Evolutionary conservation across 2,888 invertebrate genomes (phyloP).

Genomic region (Ischnus inquisitorius): DNA sequence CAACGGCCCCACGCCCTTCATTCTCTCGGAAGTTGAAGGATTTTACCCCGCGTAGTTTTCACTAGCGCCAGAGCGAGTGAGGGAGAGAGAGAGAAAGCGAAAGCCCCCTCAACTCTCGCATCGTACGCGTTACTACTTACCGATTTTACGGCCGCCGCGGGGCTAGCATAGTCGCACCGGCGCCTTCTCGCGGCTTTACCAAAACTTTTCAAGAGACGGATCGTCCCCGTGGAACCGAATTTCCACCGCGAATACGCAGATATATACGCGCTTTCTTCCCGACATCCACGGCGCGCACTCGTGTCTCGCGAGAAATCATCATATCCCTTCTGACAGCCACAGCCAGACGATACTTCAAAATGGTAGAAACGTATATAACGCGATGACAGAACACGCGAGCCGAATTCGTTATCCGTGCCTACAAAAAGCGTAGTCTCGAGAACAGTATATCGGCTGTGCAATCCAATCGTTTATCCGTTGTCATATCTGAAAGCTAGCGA

Average conservation of each 20-base stretch:
- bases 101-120: constrained; percentile 11
- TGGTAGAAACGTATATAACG: not conserved
- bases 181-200: constrained; percentile 61
- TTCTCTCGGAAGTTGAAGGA: constrained; percentile 47
- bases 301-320: constrained; percentile 59
- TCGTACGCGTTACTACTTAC: constrained; percentile 58
- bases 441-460: not conserved
- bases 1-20: constrained; percentile 32
- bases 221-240: constrained; percentile 70
- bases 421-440: not conserved
- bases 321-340: constrained; percentile 27
- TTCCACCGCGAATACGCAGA: constrained; percentile 60
- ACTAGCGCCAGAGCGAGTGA: not conserved
- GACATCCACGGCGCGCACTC: constrained; percentile 7
- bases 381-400: not conserved
- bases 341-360: constrained; percentile 31
- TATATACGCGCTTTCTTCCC: constrained; percentile 51
- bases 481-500: too few species aligned
- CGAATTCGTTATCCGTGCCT: not conserved
- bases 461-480: not conserved
- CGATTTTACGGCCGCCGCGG: constrained; percentile 59
- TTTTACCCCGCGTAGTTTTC: constrained; percentile 26
- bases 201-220: constrained; percentile 69
- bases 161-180: constrained; percentile 47
- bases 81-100: not conserved